Base-by-base conservation (phyloP, 2,888 invertebrate species). In the Clitarchus hookeri region DNA sequence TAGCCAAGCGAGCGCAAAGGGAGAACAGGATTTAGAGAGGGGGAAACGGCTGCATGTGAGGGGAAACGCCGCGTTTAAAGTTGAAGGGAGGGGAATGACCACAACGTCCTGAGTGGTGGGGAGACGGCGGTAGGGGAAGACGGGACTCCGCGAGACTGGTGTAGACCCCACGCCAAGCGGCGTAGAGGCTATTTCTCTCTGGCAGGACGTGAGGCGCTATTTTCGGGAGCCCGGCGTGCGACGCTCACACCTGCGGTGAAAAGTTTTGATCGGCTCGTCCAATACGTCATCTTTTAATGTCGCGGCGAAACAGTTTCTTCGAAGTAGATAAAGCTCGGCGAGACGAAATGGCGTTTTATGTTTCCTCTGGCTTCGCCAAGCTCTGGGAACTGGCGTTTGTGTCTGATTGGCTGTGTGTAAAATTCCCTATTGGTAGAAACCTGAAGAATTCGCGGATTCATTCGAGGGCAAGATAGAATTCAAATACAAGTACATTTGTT, bases 161-260 rank as follows among this genome's bases (percentile, higher is more conserved):
- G 44, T 23, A 44, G 82, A 82, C 82, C 82, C 82, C 82, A 82
- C 82, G 82, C 82, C 82, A 82, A 82, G 82, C 27, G 19, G 4
- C 19, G 36, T 12, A 82, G 82, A 13, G 82, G 82, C 44, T 82
- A 82, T 82, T 82, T 82, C 82, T 44, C 44, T 36, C 82, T 44
- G 8, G 44, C 82, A 82, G 44, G 82, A 82, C 82, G 27, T 82
- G 82, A 82, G 19, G 36, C 82, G 82, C 44, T 82, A 82, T 82
- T 82, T 82, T 82, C 82, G 44, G 82, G 65, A 65, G 65, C 19
- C 65, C 65, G 65, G 65, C 65, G 65, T 23, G n/a, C n/a, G n/a
- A 65, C 65, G 65, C n/a, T 65, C 16, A 65, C 65, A n/a, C 65
- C 65, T 65, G 65, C 65, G 23, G 16, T 23, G n/a, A 1, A 65